Base-by-base conservation (phyloP, 2,113 vertebrate species). In the Steatornis caripensis region DNA sequence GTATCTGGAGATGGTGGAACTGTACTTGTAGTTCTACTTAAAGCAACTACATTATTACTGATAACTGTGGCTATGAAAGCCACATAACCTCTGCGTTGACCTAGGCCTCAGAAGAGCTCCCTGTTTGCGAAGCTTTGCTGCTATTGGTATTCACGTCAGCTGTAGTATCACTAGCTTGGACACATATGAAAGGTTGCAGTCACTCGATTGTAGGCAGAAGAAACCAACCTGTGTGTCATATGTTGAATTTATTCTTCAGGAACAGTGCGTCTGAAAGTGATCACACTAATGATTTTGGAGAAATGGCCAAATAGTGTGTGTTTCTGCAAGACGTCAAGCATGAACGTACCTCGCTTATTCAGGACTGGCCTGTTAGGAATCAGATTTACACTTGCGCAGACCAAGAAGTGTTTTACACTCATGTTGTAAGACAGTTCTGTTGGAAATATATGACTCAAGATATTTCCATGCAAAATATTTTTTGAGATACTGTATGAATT, bases 201-300 rank as follows among this genome's bases (percentile, higher is more conserved):
- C 46, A 3, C 34, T 43, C 18, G 66, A 1, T 12, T 54, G 36
- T 32, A 34, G 72, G 65, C 39, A 17, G 17, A 6, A 62, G 57
- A 71, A 77, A 48, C 24, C 64, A 87, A 26, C 65, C 45, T 45
- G 27, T n/a, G n/a, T 82, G 87, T 84, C 81, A 3, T 22, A 12
- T 11, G 27, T 34, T 53, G 75, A 26, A n/a, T 62, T 87, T 72
- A 69, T 53, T 87, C 61, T 94, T 91, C 70, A 91, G 62, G 82
- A 94, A 83, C 48, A 26, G n/a, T 85, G 41, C 87, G 20, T 90
- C 62, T 79, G 54, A 72, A 76, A 83, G 71, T 32, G 85, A 54
- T 85, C 5, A 0, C 37, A 30, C 75, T 87, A 54, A 61, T 94
- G n/a, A 85, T 83, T 79, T 74, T 77, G 65, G 57, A 64, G 58